Percentiles rank a stretch among this genome's conserved stretches.
phyloP scores from a whole-genome alignment of 2,113 vertebrate species.

The Sinocyclocheilus rhinocerous region DNA sequence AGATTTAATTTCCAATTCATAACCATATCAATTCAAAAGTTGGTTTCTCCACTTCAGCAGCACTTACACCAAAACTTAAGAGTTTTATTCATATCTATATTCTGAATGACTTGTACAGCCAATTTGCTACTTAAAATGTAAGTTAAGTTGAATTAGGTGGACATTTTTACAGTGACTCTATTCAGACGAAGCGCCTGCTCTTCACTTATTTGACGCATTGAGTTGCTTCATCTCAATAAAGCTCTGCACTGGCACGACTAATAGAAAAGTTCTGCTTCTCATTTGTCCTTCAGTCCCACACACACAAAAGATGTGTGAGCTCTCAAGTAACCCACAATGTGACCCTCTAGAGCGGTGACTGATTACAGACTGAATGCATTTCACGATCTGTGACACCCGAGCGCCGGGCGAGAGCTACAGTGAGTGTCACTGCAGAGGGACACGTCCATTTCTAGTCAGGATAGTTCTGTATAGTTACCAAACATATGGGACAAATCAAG shows the following conservation, averaged over 20 bases:
- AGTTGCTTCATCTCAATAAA: conserved; percentile 18
- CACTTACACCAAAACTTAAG: not conserved
- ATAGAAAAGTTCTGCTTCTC: conserved; percentile 22
- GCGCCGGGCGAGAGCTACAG: conserved; percentile 62
- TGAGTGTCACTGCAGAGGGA: not conserved
- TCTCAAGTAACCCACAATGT: conserved; percentile 75
- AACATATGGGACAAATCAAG: not conserved
- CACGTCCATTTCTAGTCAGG: not conserved
- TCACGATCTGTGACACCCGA: conserved; percentile 69
- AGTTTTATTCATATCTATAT: not conserved
- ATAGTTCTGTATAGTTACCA: not conserved
- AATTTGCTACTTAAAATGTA: not conserved
- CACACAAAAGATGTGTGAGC: not conserved
- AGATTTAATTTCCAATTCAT: not conserved
- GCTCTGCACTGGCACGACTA: not conserved
- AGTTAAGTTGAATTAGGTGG: not conserved
- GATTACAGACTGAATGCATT: conserved; percentile 71
- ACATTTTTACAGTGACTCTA: not conserved
- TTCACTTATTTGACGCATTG: not conserved
- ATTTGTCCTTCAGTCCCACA: conserved; percentile 41
- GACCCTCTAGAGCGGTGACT: conserved; percentile 70
- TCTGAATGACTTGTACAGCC: not conserved
- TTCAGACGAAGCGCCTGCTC: not conserved
- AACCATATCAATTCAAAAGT: not conserved
- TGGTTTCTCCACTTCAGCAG: not conserved